phyloP scores from a whole-genome alignment of 2,888 invertebrate species.

The Venustoraphidia nigricollis region DNA sequence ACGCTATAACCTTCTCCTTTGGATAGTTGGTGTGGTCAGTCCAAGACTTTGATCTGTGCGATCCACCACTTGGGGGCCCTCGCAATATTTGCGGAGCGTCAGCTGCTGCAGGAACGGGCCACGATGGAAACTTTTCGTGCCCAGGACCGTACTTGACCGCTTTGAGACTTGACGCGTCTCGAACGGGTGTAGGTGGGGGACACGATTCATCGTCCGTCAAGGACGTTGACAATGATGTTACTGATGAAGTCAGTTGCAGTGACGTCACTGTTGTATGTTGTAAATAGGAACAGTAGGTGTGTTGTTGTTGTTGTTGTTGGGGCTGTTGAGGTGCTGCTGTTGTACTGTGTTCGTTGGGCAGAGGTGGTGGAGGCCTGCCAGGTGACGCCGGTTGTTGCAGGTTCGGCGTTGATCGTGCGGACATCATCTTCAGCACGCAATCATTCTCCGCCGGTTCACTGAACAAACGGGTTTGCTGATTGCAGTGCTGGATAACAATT shows the following conservation, averaged over 20 bases:
- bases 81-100: slow-evolving; percentile 31
- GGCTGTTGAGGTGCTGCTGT: slow-evolving; percentile 8
- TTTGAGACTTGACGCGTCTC: slow-evolving; percentile 51
- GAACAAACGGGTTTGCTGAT: too few relatives aligned
- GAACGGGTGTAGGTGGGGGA: slow-evolving; percentile 44
- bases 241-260: background rate
- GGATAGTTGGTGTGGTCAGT: slow-evolving; percentile 55
- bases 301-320: slow-evolving; percentile 17
- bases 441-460: too few relatives aligned
- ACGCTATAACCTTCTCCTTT: slow-evolving; percentile 45
- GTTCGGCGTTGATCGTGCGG: slow-evolving; percentile 32
- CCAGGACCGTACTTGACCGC: slow-evolving; percentile 50
- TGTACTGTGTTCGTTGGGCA: background rate
- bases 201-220: slow-evolving; percentile 30
- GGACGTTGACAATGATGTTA: slow-evolving; percentile 9
- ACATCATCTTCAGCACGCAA: slow-evolving; percentile 21
- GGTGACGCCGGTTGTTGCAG: slow-evolving; percentile 18
- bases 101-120: slow-evolving; percentile 49
- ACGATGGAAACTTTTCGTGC: slow-evolving; percentile 60
- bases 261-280: background rate
- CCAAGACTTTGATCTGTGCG: slow-evolving; percentile 52
- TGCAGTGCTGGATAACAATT: too few relatives aligned
- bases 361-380: background rate
- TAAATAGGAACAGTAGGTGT: slow-evolving; percentile 3
- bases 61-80: slow-evolving; percentile 33